Evolutionary conservation across 23 tunicate genomes (phyloP).

Genomic region (Aplidium turbinatum): DNA sequence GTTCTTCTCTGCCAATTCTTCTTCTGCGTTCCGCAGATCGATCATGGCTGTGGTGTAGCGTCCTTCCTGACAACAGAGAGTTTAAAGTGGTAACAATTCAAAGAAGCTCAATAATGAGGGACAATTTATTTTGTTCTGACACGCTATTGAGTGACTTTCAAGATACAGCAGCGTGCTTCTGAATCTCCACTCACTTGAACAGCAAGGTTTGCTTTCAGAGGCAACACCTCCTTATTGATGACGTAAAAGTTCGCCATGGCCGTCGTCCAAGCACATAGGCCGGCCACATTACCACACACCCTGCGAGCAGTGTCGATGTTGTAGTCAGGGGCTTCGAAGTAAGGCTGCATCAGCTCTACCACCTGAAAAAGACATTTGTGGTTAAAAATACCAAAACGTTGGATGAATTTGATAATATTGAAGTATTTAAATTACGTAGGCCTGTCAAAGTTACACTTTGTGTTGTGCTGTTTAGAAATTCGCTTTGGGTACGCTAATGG

Average conservation of each 20-base stretch:
- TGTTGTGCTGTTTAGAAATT: not conserved
- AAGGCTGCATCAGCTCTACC: conserved; percentile 89
- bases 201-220: conserved; percentile 90
- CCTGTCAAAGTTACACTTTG: too few relatives aligned
- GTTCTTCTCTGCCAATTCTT: conserved; percentile 90
- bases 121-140: too few relatives aligned
- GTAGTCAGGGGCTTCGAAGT: conserved; percentile 92
- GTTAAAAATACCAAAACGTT: too few relatives aligned
- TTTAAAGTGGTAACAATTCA: not conserved
- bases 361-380: conserved; percentile 49
- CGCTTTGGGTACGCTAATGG: not conserved
- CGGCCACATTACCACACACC: conserved; percentile 94
- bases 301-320: conserved; percentile 80
- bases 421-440: too few relatives aligned
- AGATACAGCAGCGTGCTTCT: too few relatives aligned
- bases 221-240: conserved; percentile 95
- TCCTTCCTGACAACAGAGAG: conserved; percentile 54
- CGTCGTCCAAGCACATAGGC: conserved; percentile 90
- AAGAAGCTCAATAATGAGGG: not conserved
- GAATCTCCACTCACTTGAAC: too few relatives aligned
- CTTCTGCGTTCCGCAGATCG: conserved; percentile 83
- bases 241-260: conserved; percentile 97
- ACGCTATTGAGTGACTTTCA: too few relatives aligned
- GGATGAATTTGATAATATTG: too few relatives aligned
- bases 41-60: conserved; percentile 77